A percentile compares a stretch with the other conserved stretches of the same genome.
Evolutionary conservation across 2,888 invertebrate species (phyloP).

Genomic region (Caenorhabditis parvicauda): DNA sequence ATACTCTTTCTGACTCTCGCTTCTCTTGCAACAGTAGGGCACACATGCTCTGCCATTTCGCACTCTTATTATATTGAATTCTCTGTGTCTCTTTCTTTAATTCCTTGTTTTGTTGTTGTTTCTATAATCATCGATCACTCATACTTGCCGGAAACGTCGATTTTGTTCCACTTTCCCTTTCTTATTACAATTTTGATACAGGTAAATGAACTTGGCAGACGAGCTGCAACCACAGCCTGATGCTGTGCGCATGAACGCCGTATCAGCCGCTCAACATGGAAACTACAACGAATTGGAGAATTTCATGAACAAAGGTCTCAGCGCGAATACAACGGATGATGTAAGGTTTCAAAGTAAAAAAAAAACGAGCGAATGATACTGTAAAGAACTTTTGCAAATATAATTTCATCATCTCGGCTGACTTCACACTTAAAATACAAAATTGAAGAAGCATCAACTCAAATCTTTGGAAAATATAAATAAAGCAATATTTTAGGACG

Average conservation of each 20-base stretch:
- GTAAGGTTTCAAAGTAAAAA: slow-evolving; percentile 11
- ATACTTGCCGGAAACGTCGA: slow-evolving; percentile 21
- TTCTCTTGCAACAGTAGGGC: too few species aligned
- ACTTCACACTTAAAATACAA: background rate
- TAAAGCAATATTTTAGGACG: slow-evolving; percentile 70
- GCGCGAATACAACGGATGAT: slow-evolving; percentile 19
- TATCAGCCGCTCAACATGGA: slow-evolving; percentile 40
- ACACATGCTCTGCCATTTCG: too few species aligned
- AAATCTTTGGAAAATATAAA: background rate
- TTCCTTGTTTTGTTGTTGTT: too few species aligned
- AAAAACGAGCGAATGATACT: background rate
- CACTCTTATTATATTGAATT: too few species aligned
- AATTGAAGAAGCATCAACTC: background rate
- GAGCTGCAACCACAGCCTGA: too few species aligned
- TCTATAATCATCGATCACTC: too few species aligned
- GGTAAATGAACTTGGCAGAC: too few species aligned
- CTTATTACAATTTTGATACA: slow-evolving; percentile 12
- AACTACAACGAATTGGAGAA: slow-evolving; percentile 18
- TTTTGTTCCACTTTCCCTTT: slow-evolving; percentile 6
- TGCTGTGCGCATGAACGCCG: slow-evolving; percentile 10
- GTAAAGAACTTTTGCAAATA: background rate
- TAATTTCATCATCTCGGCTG: too few species aligned
- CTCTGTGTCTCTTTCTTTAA: too few species aligned
- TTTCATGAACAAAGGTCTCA: slow-evolving; percentile 21
- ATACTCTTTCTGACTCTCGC: too few species aligned